A percentile compares a stretch with the other conserved stretches of the same genome.
phyloP scores from a whole-genome alignment of 1,140 invertebrate species.

The Drosophila pallidifrons region DNA sequence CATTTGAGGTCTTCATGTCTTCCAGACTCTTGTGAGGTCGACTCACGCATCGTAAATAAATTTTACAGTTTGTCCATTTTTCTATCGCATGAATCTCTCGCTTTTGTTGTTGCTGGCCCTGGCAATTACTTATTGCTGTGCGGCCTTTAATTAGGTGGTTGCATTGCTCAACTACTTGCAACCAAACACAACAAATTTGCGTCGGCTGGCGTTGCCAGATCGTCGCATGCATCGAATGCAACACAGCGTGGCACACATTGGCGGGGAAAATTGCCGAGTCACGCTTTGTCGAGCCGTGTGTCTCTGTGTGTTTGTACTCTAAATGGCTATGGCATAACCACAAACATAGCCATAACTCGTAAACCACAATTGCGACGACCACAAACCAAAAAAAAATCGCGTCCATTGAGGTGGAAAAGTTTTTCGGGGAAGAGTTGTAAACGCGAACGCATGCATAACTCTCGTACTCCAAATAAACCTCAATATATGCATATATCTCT shows the following conservation, averaged over 20 bases:
- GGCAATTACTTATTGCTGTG: conserved; percentile 29
- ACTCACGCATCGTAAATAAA: conserved; percentile 31
- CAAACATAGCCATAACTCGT: not conserved
- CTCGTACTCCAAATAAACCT: conserved; percentile 23
- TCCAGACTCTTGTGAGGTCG: not conserved
- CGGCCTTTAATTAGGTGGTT: conserved; percentile 14
- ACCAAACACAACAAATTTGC: not conserved
- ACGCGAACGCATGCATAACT: conserved; percentile 50
- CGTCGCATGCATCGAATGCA: conserved; percentile 16
- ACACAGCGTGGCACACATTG: conserved; percentile 33
- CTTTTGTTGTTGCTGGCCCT: not conserved
- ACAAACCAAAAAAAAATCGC: not conserved
- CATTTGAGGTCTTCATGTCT: not conserved
- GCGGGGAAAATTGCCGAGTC: conserved; percentile 55
- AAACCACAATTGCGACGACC: conserved; percentile 19
- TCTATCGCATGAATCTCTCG: conserved; percentile 13
- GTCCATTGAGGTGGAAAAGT: conserved; percentile 64
- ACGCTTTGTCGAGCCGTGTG: conserved; percentile 48
- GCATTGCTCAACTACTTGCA: conserved; percentile 10
- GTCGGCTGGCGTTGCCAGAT: conserved; percentile 1
- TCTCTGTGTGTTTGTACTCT: conserved; percentile 1
- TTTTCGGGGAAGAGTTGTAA: conserved; percentile 26
- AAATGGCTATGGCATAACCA: conserved; percentile 47
- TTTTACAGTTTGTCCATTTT: conserved; percentile 24
- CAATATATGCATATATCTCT: conserved; percentile 3